phyloP scores from a whole-genome alignment of 1,140 invertebrate genomes.

The Forficula auricularia region DNA sequence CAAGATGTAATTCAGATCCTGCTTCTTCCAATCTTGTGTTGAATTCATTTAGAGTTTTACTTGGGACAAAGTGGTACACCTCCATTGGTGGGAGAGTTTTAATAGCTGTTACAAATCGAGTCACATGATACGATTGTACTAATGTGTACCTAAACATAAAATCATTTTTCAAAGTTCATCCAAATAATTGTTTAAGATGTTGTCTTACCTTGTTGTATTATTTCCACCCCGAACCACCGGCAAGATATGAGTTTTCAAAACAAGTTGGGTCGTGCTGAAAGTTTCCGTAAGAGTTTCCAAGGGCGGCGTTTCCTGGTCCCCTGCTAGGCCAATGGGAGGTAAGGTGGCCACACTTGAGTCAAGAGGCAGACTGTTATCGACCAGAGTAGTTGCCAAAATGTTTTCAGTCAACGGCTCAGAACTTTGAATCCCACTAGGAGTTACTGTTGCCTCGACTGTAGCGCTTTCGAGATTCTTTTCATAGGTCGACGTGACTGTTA shows the following conservation, averaged over 20 bases:
- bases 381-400: conserved; percentile 55
- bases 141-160: conserved; percentile 37
- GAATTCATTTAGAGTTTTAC: conserved; percentile 74
- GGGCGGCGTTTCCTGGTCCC: conserved; percentile 56
- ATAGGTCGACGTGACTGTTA: conserved; percentile 65
- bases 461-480: conserved; percentile 45
- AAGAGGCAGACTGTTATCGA: conserved; percentile 35
- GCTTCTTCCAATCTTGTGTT: conserved; percentile 70
- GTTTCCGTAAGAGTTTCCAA: conserved; percentile 77
- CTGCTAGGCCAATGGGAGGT: conserved; percentile 54
- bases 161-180: neutral
- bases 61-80: conserved; percentile 68
- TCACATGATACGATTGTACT: conserved; percentile 74
- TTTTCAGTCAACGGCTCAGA: conserved; percentile 69
- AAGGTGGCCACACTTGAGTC: conserved; percentile 64
- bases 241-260: conserved; percentile 71
- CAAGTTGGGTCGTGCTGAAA: conserved; percentile 70
- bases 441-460: conserved; percentile 27
- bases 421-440: conserved; percentile 29
- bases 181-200: no score
- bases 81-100: conserved; percentile 75
- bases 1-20: conserved; percentile 67
- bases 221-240: conserved; percentile 54
- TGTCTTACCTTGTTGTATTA: conserved; percentile 37
- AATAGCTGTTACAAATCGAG: conserved; percentile 64